Base-by-base conservation (phyloP, 2,113 vertebrate species). In the Hemicordylus capensis region DNA sequence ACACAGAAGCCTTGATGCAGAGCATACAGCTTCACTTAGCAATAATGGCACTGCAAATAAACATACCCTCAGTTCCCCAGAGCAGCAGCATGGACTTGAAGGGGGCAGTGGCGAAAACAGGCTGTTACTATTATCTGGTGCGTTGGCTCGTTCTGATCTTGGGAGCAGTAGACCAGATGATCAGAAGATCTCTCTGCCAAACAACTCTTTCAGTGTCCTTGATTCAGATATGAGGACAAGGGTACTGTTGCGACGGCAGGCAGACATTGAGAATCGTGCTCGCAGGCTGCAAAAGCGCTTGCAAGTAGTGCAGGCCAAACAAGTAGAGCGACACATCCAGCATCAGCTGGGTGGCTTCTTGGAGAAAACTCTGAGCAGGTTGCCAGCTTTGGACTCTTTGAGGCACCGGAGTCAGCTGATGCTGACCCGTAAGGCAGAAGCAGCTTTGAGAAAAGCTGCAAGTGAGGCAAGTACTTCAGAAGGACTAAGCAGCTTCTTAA, bases 281-380 rank as follows among this genome's bases (percentile, higher is more conserved):
- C 97, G 97, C 12, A 96, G 98, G 66, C 96, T 99, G 83, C 98
- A 98, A 88, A 99, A 99, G 84, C 97, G 98, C 89, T 97, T 99
- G 89, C 98, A 99, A 94, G 98, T 99, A 83, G 99, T 99, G 76
- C 99, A 99, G 94, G 98, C 98, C 8, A 99, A 99, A 94, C 98
- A 99, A 95, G 98, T 99, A 85, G 98, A 99, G 94, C 97, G 99
- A 0, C 99, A 99, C 91, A 97, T 99, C 81, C 98, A 98, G 88
- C 98, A 99, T 91, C 99, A 99, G 93, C 94, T 99, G 75, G 97
- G 98, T 2, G 98, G 98, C 81, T 98, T 99, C 94, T 94, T 99
- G 94, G 98, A 98, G 95, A 97, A 97, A 42, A 96, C 98, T 66
- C 96, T 97, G 84, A 97, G 94, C 91, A 97, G 97, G 84, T 95